phyloP scores from a whole-genome alignment of 2,113 vertebrate species.

The Noturus placidus region DNA sequence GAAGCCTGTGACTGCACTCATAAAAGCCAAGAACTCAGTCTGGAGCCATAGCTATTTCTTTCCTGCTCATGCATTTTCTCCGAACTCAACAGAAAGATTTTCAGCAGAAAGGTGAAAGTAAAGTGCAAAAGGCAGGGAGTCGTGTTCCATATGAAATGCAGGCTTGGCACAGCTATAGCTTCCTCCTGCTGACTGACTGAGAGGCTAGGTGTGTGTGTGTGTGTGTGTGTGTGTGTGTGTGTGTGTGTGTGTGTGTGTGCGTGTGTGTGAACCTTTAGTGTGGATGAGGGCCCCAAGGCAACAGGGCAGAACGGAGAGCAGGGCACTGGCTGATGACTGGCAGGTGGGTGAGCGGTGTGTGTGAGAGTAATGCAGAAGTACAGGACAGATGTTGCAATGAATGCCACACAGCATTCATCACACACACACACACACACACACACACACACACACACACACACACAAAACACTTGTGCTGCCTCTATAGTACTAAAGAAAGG shows the following conservation, averaged over 20 bases:
- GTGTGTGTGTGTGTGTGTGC: conserved; percentile 18
- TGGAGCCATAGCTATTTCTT: background rate
- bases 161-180: conserved; percentile 17
- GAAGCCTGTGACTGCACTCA: conserved; percentile 1
- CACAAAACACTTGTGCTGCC: background rate
- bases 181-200: conserved; percentile 9
- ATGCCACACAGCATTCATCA: conserved; percentile 17
- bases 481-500: background rate
- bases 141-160: conserved; percentile 31
- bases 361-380: conserved; percentile 69
- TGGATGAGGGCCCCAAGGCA: conserved; percentile 20
- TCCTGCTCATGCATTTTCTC: background rate
- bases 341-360: conserved; percentile 42
- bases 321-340: conserved; percentile 60
- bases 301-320: conserved; percentile 40
- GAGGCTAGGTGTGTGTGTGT: conserved; percentile 5
- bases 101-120: conserved; percentile 14
- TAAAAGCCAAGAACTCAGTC: conserved; percentile 11
- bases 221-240: conserved; percentile 30
- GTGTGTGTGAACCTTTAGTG: conserved; percentile 7
- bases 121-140: background rate
- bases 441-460: background rate
- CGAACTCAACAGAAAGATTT: conserved; percentile 21
- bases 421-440: background rate
- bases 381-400: conserved; percentile 63